Evolutionary conservation across 2,888 invertebrate genomes (phyloP), one percentile per base, ranked within the genome.

Genomic region (Cybosia mesomella): DNA sequence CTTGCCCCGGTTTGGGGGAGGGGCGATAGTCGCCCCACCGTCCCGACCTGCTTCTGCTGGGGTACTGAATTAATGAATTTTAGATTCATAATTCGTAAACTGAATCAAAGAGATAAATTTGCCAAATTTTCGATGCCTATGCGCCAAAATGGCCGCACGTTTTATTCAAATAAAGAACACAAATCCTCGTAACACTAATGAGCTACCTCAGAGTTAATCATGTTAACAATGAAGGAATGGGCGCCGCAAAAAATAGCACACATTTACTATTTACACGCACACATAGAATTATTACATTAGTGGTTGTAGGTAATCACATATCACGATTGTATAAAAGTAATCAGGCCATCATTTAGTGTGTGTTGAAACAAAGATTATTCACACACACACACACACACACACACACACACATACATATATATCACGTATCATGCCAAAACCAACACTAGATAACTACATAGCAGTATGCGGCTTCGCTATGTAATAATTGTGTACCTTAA

Each of bases 151-250:
- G 11, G n/a, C 34, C 36, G 8, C 49, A 21, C 21, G 43, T 61
- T 53, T 34, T 24, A 28, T 58, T 64, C 39, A 58, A 39, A 58
- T 57, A 43, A n/a, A 32, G 21, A 15, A 28, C 2, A 53, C 57
- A 49, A n/a, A 36, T 22, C 32, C 59, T 24, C 21, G 67, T 59
- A 58, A 24, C 62, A 55, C 18, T 32, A 22, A 53, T 63, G 54
- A 53, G 59, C 22, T 32, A 34, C 58, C 39, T 68, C 36, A 22
- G 34, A 60, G 43, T n/a, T 68, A 68, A 68, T 64, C 60, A 55
- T 43, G 55, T 68, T 68, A 68, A 68, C 64, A 68, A 64, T 62
- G 67, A 39, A 60, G n/a, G 32, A 49, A 49, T 49, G 9, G 18
- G 49, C 18, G 49, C 9, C 18, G 49, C 18, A 8, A 18, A 4